phyloP scores from a whole-genome alignment of 1,140 invertebrate genomes.

The Drosophila repletoides region DNA sequence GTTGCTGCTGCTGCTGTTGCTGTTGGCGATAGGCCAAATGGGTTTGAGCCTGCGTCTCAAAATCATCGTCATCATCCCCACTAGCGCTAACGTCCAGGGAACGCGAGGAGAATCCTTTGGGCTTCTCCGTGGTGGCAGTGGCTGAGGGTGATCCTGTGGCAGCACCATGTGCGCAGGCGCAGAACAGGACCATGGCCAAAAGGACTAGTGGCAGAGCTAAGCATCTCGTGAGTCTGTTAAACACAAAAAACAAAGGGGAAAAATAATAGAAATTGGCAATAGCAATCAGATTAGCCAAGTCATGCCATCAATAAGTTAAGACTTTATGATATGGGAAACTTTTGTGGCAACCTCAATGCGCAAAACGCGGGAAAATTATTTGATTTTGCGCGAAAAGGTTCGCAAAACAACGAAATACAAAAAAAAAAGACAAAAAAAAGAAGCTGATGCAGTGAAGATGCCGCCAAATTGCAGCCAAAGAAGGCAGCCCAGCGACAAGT shows the following conservation, averaged over 20 bases:
- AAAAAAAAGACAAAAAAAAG: conserved; percentile 25
- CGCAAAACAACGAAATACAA: conserved; percentile 37
- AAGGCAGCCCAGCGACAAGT: conserved; percentile 71
- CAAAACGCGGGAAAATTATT: conserved; percentile 78
- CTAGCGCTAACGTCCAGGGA: conserved; percentile 61
- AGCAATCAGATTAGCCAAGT: conserved; percentile 47
- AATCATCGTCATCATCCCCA: conserved; percentile 72
- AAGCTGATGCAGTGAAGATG: conserved; percentile 62
- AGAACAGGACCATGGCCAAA: conserved; percentile 47
- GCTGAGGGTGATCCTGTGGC: conserved; percentile 55
- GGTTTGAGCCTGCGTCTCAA: conserved; percentile 77
- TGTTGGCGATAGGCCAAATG: conserved; percentile 74
- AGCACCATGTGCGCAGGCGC: conserved; percentile 39
- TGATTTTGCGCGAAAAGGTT: conserved; percentile 57
- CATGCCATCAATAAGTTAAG: conserved; percentile 59
- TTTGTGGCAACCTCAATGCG: conserved; percentile 55
- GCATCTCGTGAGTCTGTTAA: conserved; percentile 57
- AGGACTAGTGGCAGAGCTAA: conserved; percentile 59
- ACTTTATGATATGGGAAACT: conserved; percentile 81
- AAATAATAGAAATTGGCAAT: conserved; percentile 29
- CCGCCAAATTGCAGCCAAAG: conserved; percentile 76
- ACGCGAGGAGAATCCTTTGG: conserved; percentile 70
- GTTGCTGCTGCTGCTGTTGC: conserved; percentile 55
- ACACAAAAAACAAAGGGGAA: conserved; percentile 31
- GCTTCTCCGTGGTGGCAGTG: conserved; percentile 71